Evolutionary conservation across 2,888 invertebrate genomes (phyloP).

Genomic region (Ethmia dodecea): DNA sequence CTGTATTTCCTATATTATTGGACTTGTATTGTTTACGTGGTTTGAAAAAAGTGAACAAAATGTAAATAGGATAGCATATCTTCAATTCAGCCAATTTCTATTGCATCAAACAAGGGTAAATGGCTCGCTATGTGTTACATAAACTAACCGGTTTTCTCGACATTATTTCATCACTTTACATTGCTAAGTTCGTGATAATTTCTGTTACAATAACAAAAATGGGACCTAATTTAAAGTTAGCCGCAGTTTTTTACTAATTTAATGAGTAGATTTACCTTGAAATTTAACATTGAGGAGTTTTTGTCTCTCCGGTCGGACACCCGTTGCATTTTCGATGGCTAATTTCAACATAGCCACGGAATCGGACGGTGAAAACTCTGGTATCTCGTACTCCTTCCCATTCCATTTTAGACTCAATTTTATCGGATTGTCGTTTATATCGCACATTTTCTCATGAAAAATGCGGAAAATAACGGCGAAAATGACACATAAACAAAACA

Average conservation of each 20-base stretch:
- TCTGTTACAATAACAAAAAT: neutral
- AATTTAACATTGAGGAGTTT: constrained; percentile 94
- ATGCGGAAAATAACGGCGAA: constrained; percentile 25
- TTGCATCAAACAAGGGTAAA: constrained; percentile 13
- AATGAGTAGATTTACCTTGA: constrained; percentile 83
- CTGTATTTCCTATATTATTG: too few species aligned
- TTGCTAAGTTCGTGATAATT: neutral
- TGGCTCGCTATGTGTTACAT: neutral
- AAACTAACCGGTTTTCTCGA: neutral
- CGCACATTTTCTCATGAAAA: constrained; percentile 53
- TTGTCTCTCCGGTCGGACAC: constrained; percentile 94
- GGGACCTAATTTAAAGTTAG: neutral
- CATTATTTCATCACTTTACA: neutral
- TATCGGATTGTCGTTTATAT: constrained; percentile 63
- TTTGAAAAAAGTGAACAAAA: too few species aligned
- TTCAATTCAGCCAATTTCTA: too few species aligned
- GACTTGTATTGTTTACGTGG: too few species aligned
- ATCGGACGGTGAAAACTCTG: constrained; percentile 84
- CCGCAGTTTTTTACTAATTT: too few species aligned
- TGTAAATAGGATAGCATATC: too few species aligned
- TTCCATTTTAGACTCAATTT: constrained; percentile 93
- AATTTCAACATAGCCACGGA: constrained; percentile 91
- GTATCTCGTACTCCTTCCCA: constrained; percentile 91
- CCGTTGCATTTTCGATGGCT: constrained; percentile 90
- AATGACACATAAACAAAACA: constrained; percentile 62